Percentiles rank a stretch among this genome's conserved stretches.
Conservation (phyloP, 1,140 invertebrate genomes). For the Heliconius hermathena region DNA sequence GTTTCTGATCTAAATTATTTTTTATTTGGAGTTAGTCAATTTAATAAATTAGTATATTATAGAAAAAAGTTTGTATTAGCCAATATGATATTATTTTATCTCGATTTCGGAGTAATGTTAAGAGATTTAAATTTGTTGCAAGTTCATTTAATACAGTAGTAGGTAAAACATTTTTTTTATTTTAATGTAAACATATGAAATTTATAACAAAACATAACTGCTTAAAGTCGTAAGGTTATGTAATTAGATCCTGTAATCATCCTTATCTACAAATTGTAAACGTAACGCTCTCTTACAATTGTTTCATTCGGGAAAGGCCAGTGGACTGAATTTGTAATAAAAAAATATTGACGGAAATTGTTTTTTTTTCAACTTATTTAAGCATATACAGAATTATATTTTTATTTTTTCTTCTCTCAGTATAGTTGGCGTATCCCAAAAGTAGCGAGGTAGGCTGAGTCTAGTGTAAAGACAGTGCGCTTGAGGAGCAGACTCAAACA, state of each 20-base stretch:
- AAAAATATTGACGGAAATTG: background rate
- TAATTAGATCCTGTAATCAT: background rate
- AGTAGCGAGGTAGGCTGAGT: no score
- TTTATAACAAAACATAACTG: background rate
- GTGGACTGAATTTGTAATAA: constrained; percentile 10
- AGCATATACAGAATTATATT: no score
- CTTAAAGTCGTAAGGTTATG: background rate
- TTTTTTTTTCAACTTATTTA: background rate
- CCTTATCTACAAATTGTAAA: background rate
- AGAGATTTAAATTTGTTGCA: background rate
- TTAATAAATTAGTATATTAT: background rate
- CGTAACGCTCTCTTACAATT: background rate
- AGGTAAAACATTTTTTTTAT: background rate
- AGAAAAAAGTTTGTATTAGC: background rate
- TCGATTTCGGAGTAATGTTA: background rate
- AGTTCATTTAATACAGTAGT: background rate
- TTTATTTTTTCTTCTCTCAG: no score
- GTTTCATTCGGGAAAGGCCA: background rate
- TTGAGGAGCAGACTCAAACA: no score
- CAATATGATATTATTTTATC: background rate
- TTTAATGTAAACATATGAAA: background rate
- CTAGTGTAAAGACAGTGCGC: no score
- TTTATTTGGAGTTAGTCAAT: no score
- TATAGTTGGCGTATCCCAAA: no score
- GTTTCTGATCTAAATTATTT: background rate